phyloP scores from a whole-genome alignment of 2,888 invertebrate species.

The Pheosia gnoma region DNA sequence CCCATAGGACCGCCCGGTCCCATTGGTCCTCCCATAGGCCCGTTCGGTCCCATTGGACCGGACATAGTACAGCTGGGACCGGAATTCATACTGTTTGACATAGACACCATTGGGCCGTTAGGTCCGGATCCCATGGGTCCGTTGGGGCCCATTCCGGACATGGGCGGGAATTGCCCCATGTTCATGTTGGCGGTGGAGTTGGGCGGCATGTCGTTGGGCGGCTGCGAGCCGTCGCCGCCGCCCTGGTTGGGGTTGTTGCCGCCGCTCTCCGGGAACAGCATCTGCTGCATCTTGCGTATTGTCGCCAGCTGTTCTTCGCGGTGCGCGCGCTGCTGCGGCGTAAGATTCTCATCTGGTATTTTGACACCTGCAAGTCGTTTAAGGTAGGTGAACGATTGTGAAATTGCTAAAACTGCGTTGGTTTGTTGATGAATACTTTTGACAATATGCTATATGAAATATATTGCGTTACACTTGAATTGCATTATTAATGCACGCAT shows the following conservation, averaged over 20 bases:
- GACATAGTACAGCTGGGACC: slow-evolving; percentile 79
- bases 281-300: slow-evolving; percentile 95
- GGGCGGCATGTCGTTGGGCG: slow-evolving; percentile 72
- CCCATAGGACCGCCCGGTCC: slow-evolving; percentile 71
- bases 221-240: slow-evolving; percentile 59
- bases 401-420: too few species aligned
- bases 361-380: slow-evolving; percentile 86
- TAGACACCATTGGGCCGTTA: slow-evolving; percentile 77
- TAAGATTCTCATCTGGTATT: slow-evolving; percentile 97
- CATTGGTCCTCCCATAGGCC: slow-evolving; percentile 61
- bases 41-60: slow-evolving; percentile 69
- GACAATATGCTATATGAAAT: too few species aligned
- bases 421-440: too few species aligned
- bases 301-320: slow-evolving; percentile 96
- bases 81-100: slow-evolving; percentile 74
- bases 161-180: slow-evolving; percentile 71
- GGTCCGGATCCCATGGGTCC: slow-evolving; percentile 76
- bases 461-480: too few species aligned
- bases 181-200: slow-evolving; percentile 71
- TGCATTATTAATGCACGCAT: too few species aligned
- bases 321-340: slow-evolving; percentile 97
- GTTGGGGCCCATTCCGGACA: slow-evolving; percentile 70
- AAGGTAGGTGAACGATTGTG: too few species aligned
- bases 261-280: slow-evolving; percentile 93
- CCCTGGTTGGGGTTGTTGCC: slow-evolving; percentile 62